phyloP scores from a whole-genome alignment of 2,888 invertebrate species.

The Gandaritis pyraliata region DNA sequence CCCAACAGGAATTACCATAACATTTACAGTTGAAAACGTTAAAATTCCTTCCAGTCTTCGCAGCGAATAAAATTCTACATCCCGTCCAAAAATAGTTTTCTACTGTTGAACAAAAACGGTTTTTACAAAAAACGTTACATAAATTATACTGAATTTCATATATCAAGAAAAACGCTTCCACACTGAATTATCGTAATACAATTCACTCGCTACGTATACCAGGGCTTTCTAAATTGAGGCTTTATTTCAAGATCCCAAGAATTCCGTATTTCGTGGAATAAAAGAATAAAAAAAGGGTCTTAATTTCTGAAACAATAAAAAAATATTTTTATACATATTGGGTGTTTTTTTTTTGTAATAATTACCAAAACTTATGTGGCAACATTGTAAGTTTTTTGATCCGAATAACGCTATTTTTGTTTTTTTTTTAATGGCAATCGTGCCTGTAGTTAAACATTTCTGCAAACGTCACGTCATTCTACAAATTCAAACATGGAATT shows the following conservation, averaged over 20 bases:
- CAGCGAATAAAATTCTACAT: conserved; percentile 10
- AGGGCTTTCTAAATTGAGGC: conserved; percentile 1
- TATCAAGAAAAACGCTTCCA: conserved; percentile 6
- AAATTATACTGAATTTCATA: conserved; percentile 2
- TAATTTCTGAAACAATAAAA: not conserved
- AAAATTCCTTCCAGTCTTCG: conserved; percentile 14
- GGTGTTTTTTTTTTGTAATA: too few species aligned
- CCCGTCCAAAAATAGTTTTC: not conserved
- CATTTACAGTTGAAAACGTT: conserved; percentile 11
- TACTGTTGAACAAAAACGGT: not conserved
- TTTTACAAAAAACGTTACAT: conserved; percentile 6
- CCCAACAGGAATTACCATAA: conserved; percentile 19
- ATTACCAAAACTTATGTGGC: too few species aligned
- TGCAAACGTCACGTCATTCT: too few species aligned
- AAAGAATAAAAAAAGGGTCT: not conserved
- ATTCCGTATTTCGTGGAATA: not conserved
- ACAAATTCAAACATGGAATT: too few species aligned
- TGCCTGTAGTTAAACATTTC: too few species aligned
- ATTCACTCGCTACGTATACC: conserved; percentile 12
- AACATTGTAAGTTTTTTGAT: too few species aligned
- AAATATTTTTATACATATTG: too few species aligned
- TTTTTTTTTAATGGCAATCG: too few species aligned
- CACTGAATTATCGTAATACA: conserved; percentile 15
- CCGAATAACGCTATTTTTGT: too few species aligned
- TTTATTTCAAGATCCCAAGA: not conserved